Conservation (phyloP, 2,113 vertebrate species). For the Nipponia nippon region DNA sequence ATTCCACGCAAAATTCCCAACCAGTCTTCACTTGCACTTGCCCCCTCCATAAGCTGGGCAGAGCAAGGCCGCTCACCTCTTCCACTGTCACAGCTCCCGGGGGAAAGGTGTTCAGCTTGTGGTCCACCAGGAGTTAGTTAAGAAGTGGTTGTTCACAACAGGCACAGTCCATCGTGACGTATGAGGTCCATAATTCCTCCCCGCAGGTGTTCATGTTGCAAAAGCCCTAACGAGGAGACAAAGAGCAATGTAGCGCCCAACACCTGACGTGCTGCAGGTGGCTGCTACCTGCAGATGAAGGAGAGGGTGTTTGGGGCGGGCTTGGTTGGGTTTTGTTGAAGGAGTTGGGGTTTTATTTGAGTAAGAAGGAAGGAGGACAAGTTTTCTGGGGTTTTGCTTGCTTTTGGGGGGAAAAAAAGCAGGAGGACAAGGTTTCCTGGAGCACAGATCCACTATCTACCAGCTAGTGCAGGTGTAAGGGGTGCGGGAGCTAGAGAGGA, state of each 20-base stretch:
- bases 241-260: neutral
- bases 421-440: neutral
- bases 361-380: neutral
- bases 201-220: accelerated
- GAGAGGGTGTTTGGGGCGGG: neutral
- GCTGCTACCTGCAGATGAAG: neutral
- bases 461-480: neutral
- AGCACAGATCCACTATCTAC: neutral
- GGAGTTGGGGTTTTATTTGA: neutral
- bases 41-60: neutral
- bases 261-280: neutral
- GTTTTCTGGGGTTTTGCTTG: neutral
- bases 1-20: neutral
- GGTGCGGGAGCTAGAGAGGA: neutral
- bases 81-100: neutral
- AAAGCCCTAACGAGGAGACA: neutral
- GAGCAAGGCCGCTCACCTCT: neutral
- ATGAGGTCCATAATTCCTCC: neutral
- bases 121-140: neutral
- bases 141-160: neutral
- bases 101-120: neutral
- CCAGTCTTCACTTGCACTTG: neutral
- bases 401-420: accelerated
- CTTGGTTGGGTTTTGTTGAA: neutral
- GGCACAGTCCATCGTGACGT: accelerated